phyloP scores from a whole-genome alignment of 2,888 invertebrate genomes.

The Drosophila seclusa region DNA sequence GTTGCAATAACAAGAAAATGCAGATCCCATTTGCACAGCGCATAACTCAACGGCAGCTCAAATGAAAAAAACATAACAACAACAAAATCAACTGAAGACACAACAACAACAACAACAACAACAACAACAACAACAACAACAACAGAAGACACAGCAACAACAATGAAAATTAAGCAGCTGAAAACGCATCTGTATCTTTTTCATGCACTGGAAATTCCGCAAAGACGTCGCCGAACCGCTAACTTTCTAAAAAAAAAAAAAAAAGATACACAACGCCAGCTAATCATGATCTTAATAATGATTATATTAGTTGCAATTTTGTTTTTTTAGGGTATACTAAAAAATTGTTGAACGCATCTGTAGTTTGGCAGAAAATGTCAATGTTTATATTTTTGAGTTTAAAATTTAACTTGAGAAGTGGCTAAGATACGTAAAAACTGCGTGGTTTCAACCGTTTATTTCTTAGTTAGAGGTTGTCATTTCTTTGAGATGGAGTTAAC shows the following conservation, averaged over 20 bases:
- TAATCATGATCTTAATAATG: slow-evolving; percentile 66
- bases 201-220: slow-evolving; percentile 83
- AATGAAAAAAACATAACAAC: slow-evolving; percentile 53
- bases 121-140: slow-evolving; percentile 14
- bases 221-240: slow-evolving; percentile 64
- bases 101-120: slow-evolving; percentile 11
- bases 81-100: slow-evolving; percentile 21
- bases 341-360: background rate
- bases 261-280: slow-evolving; percentile 52
- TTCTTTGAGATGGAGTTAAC: background rate
- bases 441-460: background rate
- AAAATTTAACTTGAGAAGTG: background rate
- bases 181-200: slow-evolving; percentile 79
- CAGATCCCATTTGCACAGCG: slow-evolving; percentile 69
- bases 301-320: slow-evolving; percentile 44
- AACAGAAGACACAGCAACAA: slow-evolving; percentile 12
- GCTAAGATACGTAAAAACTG: background rate
- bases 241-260: slow-evolving; percentile 76
- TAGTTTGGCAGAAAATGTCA: background rate
- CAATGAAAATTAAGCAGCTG: slow-evolving; percentile 64
- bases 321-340: slow-evolving; percentile 15
- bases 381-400: background rate
- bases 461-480: background rate
- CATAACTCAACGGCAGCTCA: slow-evolving; percentile 77
- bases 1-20: slow-evolving; percentile 58